Evolutionary conservation across 2,113 vertebrate species (phyloP), one percentile per base, ranked within the genome.

Genomic region (Microcebus ravelobensis): DNA sequence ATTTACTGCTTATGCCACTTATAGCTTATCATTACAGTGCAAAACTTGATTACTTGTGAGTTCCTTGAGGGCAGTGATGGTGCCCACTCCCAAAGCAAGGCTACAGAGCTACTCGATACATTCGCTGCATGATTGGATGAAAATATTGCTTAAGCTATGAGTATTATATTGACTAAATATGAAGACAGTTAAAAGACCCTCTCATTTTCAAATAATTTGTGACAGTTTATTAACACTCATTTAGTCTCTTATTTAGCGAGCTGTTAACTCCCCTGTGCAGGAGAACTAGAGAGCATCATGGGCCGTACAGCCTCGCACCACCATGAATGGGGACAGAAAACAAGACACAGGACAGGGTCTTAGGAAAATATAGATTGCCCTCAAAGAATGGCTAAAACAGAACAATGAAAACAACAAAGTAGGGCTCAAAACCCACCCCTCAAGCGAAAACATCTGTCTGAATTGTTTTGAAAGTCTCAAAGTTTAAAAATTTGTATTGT

Each of bases 111-210:
- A 65, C 39, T 93, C 17, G 63, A 65, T 90, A 82, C 9, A 57
- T 82, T 94, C 81, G n/a, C 11, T 77, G 36, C 29, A 65, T 83
- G 59, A 61, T 21, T 90, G 34, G 17, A 42, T 90, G 45, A 83
- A 91, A 80, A 81, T 79, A 91, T 90, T 52, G 48, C 6, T 87
- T 79, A 95, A 77, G 21, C 55, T 63, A 68, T 39, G n/a, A 84
- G 52, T 83, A 59, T 73, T 67, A 77, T 57, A 23, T 87, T 68
- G 70, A 91, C 6, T 71, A 71, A 92, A 42, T 77, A 82, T 74
- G 36, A 94, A 84, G 65, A 59, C 31, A 39, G 31, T 6, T n/a
- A 85, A 81, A 23, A 90, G 3, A 86, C n/a, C 17, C 25, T 85
- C 31, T 77, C 25, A 81, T 74, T 77, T 92, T 71, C 61, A 71